These are phyloP conservation scores for Pseudochirops cupreus DNA, from an alignment of 2,797 vertebrate genomes.

Conservation along the genomic window DNA sequence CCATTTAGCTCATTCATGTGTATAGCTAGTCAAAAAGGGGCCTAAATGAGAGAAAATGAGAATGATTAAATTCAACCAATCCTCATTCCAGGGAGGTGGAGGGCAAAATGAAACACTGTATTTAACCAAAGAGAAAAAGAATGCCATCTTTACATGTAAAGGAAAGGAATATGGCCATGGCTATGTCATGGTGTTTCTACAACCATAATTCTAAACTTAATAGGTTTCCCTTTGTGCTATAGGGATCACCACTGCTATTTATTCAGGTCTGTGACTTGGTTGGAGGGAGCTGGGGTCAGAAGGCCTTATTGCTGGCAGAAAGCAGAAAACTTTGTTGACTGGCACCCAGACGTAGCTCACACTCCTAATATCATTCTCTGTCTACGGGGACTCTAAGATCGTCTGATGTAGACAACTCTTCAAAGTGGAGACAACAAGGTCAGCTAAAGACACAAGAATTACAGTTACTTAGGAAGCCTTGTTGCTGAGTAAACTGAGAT, in stretches of 20 bases:
- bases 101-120: background rate
- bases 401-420: background rate
- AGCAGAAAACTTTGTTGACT: background rate
- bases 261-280: background rate
- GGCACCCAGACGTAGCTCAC: background rate
- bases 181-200: background rate
- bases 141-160: background rate
- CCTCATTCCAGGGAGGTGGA: background rate
- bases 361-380: background rate
- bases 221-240: background rate
- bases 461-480: background rate
- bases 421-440: background rate
- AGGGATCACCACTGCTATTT: background rate
- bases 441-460: background rate
- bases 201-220: background rate
- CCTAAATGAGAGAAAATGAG: background rate
- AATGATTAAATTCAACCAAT: background rate
- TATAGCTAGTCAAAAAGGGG: background rate
- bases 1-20: background rate
- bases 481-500: background rate
- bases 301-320: background rate
- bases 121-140: background rate
- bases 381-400: background rate
- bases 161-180: background rate
- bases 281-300: background rate